Conservation (phyloP, 2,797 vertebrate species). For the Selene dorsalis region DNA sequence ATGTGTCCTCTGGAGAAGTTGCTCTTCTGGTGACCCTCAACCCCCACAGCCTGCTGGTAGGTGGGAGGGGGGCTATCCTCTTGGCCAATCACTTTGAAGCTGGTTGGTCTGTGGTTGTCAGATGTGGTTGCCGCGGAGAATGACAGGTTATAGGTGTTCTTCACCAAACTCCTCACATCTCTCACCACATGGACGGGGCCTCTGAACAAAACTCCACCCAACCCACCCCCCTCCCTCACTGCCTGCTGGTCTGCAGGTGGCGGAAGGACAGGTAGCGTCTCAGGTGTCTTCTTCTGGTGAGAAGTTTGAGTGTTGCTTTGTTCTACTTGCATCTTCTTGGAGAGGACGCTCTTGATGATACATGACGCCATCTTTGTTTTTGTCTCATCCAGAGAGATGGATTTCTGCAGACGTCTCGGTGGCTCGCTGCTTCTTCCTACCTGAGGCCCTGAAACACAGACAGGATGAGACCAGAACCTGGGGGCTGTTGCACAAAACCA, state of each 20-base stretch:
- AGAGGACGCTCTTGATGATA: constrained; percentile 88
- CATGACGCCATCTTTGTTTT: constrained; percentile 88
- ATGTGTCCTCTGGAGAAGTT: constrained; percentile 39
- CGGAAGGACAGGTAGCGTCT: background rate
- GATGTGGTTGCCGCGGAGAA: constrained; percentile 51
- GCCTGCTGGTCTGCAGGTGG: constrained; percentile 44
- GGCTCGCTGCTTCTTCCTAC: constrained; percentile 21
- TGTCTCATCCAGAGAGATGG: constrained; percentile 86
- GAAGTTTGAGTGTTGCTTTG: constrained; percentile 51
- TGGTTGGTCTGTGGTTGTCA: background rate
- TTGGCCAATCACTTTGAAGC: constrained; percentile 41
- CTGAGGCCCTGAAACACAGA: constrained; percentile 34
- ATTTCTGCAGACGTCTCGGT: constrained; percentile 83
- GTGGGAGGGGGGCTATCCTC: constrained; percentile 61
- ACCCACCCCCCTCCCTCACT: constrained; percentile 11
- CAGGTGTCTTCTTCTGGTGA: background rate
- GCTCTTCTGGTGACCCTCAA: constrained; percentile 43
- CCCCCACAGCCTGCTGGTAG: constrained; percentile 63
- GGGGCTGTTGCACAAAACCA: too few species aligned
- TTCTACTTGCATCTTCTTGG: constrained; percentile 90
- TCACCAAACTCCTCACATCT: constrained; percentile 88
- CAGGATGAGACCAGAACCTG: background rate
- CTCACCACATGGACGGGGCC: constrained; percentile 83
- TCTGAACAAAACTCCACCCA: constrained; percentile 54
- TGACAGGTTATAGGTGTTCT: constrained; percentile 84